Percentiles rank a stretch among this genome's conserved stretches.
Conservation (phyloP, 2,888 invertebrate species). For the Candidula unifasciata region DNA sequence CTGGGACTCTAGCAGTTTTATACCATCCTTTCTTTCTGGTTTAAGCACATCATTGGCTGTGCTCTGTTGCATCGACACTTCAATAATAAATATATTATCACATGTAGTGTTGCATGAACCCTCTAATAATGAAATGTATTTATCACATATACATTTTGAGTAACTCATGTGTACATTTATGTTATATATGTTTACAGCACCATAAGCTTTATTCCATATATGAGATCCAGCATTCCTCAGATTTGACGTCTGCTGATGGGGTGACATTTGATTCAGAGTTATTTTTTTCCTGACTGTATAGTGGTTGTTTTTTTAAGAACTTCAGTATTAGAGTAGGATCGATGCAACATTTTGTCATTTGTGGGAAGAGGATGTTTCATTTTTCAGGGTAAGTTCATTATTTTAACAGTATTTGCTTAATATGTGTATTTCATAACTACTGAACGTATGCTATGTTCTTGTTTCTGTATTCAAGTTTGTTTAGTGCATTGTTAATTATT, state of each 20-base stretch:
- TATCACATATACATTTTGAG: too few species aligned
- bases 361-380: neutral
- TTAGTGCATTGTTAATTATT: too few species aligned
- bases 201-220: neutral
- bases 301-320: neutral
- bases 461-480: too few species aligned
- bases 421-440: too few species aligned
- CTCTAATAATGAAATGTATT: neutral
- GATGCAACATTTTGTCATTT: neutral
- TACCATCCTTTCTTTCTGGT: neutral
- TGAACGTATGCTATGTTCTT: too few species aligned
- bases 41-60: slow-evolving; percentile 27
- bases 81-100: neutral
- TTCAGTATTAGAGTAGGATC: neutral
- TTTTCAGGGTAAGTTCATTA: too few species aligned
- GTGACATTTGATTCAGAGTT: neutral
- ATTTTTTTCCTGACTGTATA: neutral
- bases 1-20: neutral
- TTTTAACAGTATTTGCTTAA: too few species aligned
- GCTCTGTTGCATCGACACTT: slow-evolving; percentile 32
- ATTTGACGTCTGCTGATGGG: neutral
- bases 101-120: neutral
- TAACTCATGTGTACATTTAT: too few species aligned
- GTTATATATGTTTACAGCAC: neutral
- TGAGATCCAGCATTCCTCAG: neutral